Evolutionary conservation across 1,140 invertebrate species (phyloP).

Genomic region (Tribolium castaneum): DNA sequence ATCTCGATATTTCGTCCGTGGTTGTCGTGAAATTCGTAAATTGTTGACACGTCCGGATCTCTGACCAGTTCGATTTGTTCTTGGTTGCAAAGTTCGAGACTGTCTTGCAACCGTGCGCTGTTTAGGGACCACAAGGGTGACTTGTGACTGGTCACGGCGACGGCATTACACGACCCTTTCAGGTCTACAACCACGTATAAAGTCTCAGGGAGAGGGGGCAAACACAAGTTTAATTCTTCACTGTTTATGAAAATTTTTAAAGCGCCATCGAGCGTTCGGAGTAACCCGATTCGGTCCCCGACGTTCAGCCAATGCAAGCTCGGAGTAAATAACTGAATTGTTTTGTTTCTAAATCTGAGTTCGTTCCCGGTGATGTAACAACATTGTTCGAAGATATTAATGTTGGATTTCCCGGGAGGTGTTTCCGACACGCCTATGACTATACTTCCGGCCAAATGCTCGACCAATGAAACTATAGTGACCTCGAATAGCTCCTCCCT

Average conservation of each 20-base stretch:
- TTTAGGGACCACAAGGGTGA: slow-evolving; percentile 69
- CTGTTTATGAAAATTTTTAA: slow-evolving; percentile 80
- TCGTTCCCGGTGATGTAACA: slow-evolving; percentile 78
- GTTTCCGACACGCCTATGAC: slow-evolving; percentile 80
- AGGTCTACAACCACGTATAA: slow-evolving; percentile 59
- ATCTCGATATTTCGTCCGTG: slow-evolving; percentile 83
- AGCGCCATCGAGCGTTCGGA: slow-evolving; percentile 70
- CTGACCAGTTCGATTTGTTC: slow-evolving; percentile 61
- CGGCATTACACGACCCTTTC: slow-evolving; percentile 57
- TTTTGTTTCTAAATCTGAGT: slow-evolving; percentile 71
- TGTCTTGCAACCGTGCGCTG: slow-evolving; percentile 72
- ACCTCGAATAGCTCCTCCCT: slow-evolving; percentile 83
- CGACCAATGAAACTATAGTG: slow-evolving; percentile 70
- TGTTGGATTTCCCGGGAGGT: slow-evolving; percentile 69
- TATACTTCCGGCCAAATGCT: slow-evolving; percentile 80
- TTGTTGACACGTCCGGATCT: background rate
- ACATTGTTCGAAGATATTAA: slow-evolving; percentile 70
- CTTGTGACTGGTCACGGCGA: slow-evolving; percentile 62
- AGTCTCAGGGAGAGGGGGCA: slow-evolving; percentile 56
- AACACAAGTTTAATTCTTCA: slow-evolving; percentile 75
- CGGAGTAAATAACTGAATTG: slow-evolving; percentile 74
- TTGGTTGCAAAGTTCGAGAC: slow-evolving; percentile 72
- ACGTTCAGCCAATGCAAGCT: slow-evolving; percentile 83
- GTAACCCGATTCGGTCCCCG: slow-evolving; percentile 78
- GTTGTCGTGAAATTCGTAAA: slow-evolving; percentile 73